A percentile compares a stretch with the other conserved stretches of the same genome.
Conservation (phyloP, 1,140 invertebrate genomes). For the Scaptomyza montana region DNA sequence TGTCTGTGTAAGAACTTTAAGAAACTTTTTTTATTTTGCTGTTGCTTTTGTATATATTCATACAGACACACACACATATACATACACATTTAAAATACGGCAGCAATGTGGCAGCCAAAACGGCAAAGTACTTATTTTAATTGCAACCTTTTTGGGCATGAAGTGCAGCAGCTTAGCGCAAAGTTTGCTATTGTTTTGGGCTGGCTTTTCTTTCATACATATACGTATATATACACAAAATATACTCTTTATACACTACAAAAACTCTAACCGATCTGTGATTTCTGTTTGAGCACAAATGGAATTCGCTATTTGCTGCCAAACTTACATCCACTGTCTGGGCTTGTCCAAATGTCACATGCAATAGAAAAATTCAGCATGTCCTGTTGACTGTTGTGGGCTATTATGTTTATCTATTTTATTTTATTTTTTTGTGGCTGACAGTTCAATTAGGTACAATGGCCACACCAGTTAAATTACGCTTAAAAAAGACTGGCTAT, state of each 20-base stretch:
- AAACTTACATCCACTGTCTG: too few relatives aligned
- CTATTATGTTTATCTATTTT: conserved; percentile 76
- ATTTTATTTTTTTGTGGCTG: conserved; percentile 34
- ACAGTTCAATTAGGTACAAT: conserved; percentile 80
- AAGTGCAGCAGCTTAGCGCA: conserved; percentile 74
- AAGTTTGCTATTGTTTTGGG: conserved; percentile 48
- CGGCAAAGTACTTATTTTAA: conserved; percentile 78
- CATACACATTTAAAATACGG: conserved; percentile 19
- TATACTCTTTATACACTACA: background rate
- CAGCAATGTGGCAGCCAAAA: conserved; percentile 48
- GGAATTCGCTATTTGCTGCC: conserved; percentile 11
- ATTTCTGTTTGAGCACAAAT: conserved; percentile 14
- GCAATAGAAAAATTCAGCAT: conserved; percentile 23
- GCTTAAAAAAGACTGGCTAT: conserved; percentile 66
- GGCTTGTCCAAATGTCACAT: conserved; percentile 21
- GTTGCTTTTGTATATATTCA: background rate
- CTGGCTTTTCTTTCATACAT: background rate
- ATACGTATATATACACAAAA: background rate
- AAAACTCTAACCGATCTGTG: background rate
- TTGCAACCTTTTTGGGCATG: conserved; percentile 76
- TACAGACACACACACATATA: background rate
- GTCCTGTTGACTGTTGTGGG: conserved; percentile 22
- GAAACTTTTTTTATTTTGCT: conserved; percentile 19
- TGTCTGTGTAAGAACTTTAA: conserved; percentile 14
- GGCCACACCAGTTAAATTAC: conserved; percentile 77